Conservation (phyloP, 1,140 invertebrate species). For the Aleiodes sp. region DNA sequence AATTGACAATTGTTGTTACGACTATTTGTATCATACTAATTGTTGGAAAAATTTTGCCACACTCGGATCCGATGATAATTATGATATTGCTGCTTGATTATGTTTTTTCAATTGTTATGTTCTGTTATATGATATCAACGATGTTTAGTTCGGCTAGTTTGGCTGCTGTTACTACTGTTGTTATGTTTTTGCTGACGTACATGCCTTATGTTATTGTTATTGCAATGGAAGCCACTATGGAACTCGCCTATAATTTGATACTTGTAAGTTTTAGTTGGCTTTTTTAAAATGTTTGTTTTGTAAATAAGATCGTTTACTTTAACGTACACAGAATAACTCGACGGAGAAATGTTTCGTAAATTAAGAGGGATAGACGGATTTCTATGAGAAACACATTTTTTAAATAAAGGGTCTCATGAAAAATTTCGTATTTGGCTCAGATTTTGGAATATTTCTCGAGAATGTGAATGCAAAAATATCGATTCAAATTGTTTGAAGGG, state of each 20-base stretch:
- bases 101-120: conserved; percentile 69
- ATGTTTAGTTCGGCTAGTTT: conserved; percentile 73
- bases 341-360: too few species aligned
- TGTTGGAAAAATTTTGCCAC: conserved; percentile 67
- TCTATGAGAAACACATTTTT: too few species aligned
- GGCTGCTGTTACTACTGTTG: conserved; percentile 69
- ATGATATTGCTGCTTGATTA: conserved; percentile 69
- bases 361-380: too few species aligned
- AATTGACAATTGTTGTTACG: conserved; percentile 66
- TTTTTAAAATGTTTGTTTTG: too few species aligned
- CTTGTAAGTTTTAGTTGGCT: conserved; percentile 64
- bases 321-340: too few species aligned
- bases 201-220: conserved; percentile 75
- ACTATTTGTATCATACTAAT: conserved; percentile 66
- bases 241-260: conserved; percentile 66
- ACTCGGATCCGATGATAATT: conserved; percentile 67
- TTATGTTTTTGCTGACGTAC: conserved; percentile 72
- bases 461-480: too few species aligned
- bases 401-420: too few species aligned
- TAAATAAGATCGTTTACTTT: too few species aligned
- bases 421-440: too few species aligned
- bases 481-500: too few species aligned
- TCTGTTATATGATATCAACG: conserved; percentile 75
- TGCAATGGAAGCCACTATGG: conserved; percentile 70
- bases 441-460: too few species aligned